Percentiles rank a stretch among this genome's conserved stretches.
phyloP scores from a whole-genome alignment of 2,113 vertebrate species.

The Sterna hirundo region DNA sequence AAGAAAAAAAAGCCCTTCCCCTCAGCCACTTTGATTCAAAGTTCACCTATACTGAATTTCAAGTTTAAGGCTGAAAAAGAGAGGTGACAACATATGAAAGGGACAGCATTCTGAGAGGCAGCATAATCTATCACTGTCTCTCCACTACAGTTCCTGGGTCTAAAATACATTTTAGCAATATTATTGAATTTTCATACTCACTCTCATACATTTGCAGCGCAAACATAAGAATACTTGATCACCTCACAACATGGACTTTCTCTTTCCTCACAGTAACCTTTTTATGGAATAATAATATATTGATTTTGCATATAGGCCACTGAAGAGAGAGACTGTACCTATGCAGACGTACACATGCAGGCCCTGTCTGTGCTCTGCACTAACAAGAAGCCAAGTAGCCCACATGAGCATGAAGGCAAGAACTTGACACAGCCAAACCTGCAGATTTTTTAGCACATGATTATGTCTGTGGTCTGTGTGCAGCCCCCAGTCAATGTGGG shows the following conservation, averaged over 20 bases:
- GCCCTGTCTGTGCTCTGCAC: neutral
- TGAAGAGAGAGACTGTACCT: neutral
- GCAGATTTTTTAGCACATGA: neutral
- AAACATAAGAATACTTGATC: neutral
- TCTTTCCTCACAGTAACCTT: neutral
- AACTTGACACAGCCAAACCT: neutral
- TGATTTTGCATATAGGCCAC: neutral
- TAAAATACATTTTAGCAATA: neutral
- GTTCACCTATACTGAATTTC: neutral
- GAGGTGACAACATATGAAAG: neutral
- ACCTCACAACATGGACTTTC: neutral
- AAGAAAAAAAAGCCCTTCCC: neutral
- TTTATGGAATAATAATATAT: neutral
- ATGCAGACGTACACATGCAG: neutral
- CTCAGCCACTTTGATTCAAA: neutral
- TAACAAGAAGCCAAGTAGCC: rapidly evolving
- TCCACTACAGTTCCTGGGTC: neutral
- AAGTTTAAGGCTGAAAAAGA: neutral
- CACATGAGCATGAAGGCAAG: neutral
- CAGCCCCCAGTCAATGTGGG: neutral
- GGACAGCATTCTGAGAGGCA: neutral
- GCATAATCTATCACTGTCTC: neutral
- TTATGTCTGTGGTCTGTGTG: neutral
- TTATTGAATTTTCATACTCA: neutral
- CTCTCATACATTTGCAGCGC: neutral